Evolutionary conservation across 2,797 vertebrate species (phyloP).

Genomic region (Choloepus didactylus): DNA sequence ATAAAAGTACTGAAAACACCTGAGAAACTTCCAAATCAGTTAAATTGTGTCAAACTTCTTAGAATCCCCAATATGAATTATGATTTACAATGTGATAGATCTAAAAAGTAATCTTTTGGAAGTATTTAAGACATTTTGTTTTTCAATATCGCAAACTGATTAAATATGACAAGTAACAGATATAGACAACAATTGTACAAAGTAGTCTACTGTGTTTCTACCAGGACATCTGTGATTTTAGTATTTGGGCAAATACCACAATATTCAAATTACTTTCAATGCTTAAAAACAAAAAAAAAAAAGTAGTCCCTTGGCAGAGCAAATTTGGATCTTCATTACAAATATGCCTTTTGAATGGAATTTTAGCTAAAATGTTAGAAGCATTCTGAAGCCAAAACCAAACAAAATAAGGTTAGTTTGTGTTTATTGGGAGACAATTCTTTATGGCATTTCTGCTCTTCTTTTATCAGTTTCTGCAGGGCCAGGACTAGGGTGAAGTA

Average conservation of each 20-base stretch:
- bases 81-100: not conserved
- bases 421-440: not conserved
- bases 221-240: not conserved
- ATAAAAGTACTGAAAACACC: not conserved
- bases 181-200: not conserved
- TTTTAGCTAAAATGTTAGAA: not conserved
- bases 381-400: conserved; percentile 23
- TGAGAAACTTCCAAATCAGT: not conserved
- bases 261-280: not conserved
- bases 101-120: not conserved
- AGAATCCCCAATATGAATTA: not conserved
- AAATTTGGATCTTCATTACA: conserved; percentile 1
- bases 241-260: not conserved
- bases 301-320: not conserved
- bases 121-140: conserved; percentile 2
- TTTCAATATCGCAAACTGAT: not conserved
- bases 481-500: not conserved
- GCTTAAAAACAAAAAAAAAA: conserved; percentile 19
- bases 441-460: not conserved
- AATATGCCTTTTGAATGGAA: not conserved
- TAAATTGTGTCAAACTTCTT: not conserved
- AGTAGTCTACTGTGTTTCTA: not conserved
- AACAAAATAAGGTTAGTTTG: not conserved
- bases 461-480: not conserved
- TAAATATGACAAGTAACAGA: conserved; percentile 27